Evolutionary conservation across 2,113 vertebrate genomes (phyloP), one percentile per base, ranked within the genome.

Genomic region (Struthidea cinerea): DNA sequence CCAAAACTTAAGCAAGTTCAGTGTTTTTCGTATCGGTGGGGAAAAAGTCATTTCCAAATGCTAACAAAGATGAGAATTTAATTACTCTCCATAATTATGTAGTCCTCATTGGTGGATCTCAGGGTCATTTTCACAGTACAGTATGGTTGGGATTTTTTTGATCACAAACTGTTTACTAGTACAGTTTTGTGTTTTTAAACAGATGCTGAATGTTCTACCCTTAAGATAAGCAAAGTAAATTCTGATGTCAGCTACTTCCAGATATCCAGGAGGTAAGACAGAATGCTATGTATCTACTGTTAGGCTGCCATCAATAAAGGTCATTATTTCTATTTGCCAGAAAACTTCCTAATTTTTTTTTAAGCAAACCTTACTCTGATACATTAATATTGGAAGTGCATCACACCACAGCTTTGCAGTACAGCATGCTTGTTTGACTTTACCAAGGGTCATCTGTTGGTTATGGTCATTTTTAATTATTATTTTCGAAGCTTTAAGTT

Each of bases 21-120:
- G 6, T 70, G 26, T 76, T 89, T 49, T 4, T 7, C 5, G 6
- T 64, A 49, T 84, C 32, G 50, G 11, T 50, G 30, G 42, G 50
- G 41, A 16, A 76, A 82, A 84, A 49, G 13, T 46, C 5, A 10
- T 67, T 91, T 84, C n/a, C 41, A 89, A 87, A 57, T 46, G 26
- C 32, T 79, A 93, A 94, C 67, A 73, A 89, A 96, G 49, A 89
- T 80, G 52, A 81, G 81, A 96, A 93, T 96, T 94, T 97, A 92
- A 91, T 97, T 96, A 67, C 57, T 97, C 14, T 85, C 41, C 42
- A 52, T 92, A 95, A 93, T 95, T 95, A 95, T 69, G 26, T 93
- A 39, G 93, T 90, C 52, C 61, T 92, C 27, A 15, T 67, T 93
- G 85, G 63, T 61, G 46, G 39, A 46, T 90, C 63, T 90, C 21